Base-by-base conservation (phyloP, 2,113 vertebrate species). In the Limnothrissa miodon region DNA sequence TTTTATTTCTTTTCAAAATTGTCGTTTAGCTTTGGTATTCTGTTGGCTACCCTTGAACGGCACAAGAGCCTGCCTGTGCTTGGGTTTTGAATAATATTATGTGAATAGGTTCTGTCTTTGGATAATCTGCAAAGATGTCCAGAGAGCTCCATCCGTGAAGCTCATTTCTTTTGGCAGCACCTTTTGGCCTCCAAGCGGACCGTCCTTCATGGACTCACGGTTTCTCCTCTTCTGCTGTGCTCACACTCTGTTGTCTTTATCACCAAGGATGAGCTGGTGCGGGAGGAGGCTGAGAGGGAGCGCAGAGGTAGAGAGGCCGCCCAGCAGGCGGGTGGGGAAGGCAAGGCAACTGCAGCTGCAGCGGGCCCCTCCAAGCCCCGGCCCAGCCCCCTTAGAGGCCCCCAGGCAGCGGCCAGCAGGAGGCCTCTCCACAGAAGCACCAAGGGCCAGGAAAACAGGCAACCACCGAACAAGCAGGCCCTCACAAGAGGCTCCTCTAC, bases 251-350 rank as follows among this genome's bases (percentile, higher is more conserved):
- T 56, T 70, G 42, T 42, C 78, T 29, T 88, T n/a, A 87, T 51
- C 86, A 1, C 87, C 89, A 81, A 97, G 96, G 91, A 91, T 86
- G 96, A 97, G 91, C 87, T 94, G 82, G 82, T 88, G 81, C 94
- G 66, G 87, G 93, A 89, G 83, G 79, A 48, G 78, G 91, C 91
- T 59, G 91, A 83, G 88, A 92, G 78, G 78, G 93, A 86, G 87
- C 44, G 33, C 66, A 74, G 66, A 42, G 42, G 2, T 33, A 74
- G 59, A 29, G 59, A 62, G n/a, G 59, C 59, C n/a, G 25, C 25
- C n/a, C 59, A 62, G 59, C 59, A 29, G 66, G 66, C 66, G 66
- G 39, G 87, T 89, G 85, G 88, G 90, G 81, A 91, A 88, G 86
- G 66, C 84, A 89, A 86, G 62, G 91, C 89, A n/a, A n/a, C n/a